Evolutionary conservation across 2,888 invertebrate genomes (phyloP).

Genomic region (Drosophila ezoana): DNA sequence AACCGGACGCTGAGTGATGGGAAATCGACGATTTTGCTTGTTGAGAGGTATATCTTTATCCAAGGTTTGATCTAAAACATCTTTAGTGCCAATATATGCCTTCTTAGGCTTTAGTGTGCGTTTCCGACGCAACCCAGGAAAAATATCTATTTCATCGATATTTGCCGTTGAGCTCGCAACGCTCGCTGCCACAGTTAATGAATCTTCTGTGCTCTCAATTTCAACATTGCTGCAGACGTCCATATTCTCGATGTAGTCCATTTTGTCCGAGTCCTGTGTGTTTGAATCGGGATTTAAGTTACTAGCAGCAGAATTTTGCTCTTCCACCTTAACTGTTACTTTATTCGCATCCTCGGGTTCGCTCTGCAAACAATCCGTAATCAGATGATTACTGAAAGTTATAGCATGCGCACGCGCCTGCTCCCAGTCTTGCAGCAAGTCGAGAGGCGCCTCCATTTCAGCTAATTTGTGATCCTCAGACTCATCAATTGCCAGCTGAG

Average conservation of each 20-base stretch:
- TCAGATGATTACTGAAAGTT: slow-evolving; percentile 78
- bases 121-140: slow-evolving; percentile 59
- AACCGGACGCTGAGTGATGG: slow-evolving; percentile 83
- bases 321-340: slow-evolving; percentile 64
- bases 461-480: slow-evolving; percentile 74
- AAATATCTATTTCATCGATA: slow-evolving; percentile 62
- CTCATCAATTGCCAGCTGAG: slow-evolving; percentile 67
- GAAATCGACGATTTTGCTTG: slow-evolving; percentile 88
- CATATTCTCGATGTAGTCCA: slow-evolving; percentile 81
- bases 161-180: slow-evolving; percentile 43
- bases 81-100: slow-evolving; percentile 78
- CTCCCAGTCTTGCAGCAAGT: slow-evolving; percentile 86
- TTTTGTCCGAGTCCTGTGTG: slow-evolving; percentile 76
- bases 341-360: slow-evolving; percentile 15
- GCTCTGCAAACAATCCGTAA: slow-evolving; percentile 61
- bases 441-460: slow-evolving; percentile 79
- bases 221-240: slow-evolving; percentile 84
- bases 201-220: slow-evolving; percentile 81
- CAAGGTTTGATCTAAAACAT: slow-evolving; percentile 75
- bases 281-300: slow-evolving; percentile 46
- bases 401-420: slow-evolving; percentile 86
- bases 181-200: slow-evolving; percentile 57
- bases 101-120: slow-evolving; percentile 74
- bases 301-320: slow-evolving; percentile 26
- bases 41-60: slow-evolving; percentile 85